phyloP scores from a whole-genome alignment of 2,113 vertebrate species.

The Excalfactoria chinensis region DNA sequence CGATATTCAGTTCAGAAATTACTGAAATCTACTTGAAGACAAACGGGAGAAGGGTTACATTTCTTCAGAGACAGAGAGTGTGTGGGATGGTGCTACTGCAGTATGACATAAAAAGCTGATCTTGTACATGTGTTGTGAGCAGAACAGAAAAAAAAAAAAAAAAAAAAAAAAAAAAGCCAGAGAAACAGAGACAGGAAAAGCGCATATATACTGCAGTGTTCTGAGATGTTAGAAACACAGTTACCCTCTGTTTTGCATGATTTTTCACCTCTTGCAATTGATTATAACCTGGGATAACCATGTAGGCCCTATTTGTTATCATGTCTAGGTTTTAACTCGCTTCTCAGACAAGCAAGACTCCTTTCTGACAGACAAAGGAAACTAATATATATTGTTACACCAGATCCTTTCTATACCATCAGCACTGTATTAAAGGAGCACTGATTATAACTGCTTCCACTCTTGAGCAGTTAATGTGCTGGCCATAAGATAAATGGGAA shows the following conservation, averaged over 20 bases:
- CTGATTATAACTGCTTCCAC: background rate
- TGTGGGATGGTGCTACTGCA: conserved; percentile 70
- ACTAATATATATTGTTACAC: background rate
- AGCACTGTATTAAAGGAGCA: background rate
- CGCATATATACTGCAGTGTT: background rate
- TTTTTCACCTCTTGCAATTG: background rate
- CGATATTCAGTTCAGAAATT: conserved; percentile 29
- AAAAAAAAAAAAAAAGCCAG: background rate
- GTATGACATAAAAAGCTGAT: conserved; percentile 71
- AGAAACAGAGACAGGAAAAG: background rate
- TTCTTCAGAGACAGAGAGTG: conserved; percentile 64
- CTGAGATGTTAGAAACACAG: background rate
- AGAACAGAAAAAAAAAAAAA: conserved; percentile 40
- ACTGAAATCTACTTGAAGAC: conserved; percentile 45
- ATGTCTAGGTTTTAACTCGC: background rate
- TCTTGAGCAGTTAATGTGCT: background rate
- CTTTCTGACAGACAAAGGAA: background rate
- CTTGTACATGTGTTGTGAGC: conserved; percentile 53
- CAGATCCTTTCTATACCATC: background rate
- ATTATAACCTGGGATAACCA: background rate
- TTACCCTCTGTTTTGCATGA: background rate
- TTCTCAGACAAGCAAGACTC: background rate
- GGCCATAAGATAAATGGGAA: background rate
- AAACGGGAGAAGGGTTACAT: conserved; percentile 39
- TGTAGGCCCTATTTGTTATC: background rate